A percentile compares a stretch with the other conserved stretches of the same genome.
These are phyloP conservation scores for Rhynchomys soricoides DNA, from an alignment of 2,113 vertebrate genomes.

Conservation along the genomic window DNA sequence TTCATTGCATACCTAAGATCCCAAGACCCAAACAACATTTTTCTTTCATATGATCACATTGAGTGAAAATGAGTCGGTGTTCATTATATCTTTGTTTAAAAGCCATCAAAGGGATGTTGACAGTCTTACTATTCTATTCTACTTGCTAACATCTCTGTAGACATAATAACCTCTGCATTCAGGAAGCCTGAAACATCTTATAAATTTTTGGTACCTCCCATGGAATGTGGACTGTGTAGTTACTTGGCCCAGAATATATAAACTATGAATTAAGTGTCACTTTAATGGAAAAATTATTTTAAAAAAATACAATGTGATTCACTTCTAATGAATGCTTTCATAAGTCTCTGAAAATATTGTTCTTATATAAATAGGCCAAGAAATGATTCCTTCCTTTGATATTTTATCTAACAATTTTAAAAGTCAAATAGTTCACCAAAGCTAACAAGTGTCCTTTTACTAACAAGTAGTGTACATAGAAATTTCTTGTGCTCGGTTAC, in stretches of 20 bases:
- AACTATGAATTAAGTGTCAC: constrained; percentile 78
- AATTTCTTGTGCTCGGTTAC: constrained; percentile 46
- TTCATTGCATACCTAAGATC: constrained; percentile 44
- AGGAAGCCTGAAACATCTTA: constrained; percentile 63
- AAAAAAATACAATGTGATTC: constrained; percentile 78
- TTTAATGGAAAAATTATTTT: constrained; percentile 80
- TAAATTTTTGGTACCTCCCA: constrained; percentile 58
- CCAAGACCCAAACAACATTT: constrained; percentile 75
- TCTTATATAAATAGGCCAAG: constrained; percentile 70
- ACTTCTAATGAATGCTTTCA: constrained; percentile 80
- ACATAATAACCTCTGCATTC: constrained; percentile 67
- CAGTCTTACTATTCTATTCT: constrained; percentile 48
- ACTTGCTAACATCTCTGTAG: constrained; percentile 47
- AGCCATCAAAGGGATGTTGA: constrained; percentile 66
- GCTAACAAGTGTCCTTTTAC: constrained; percentile 61
- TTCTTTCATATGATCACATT: constrained; percentile 68
- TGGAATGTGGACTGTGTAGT: constrained; percentile 74
- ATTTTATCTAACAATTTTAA: constrained; percentile 71
- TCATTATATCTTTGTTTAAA: constrained; percentile 72
- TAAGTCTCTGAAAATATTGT: constrained; percentile 65
- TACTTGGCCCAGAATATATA: constrained; percentile 71
- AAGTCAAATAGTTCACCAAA: constrained; percentile 71
- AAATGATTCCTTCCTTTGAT: constrained; percentile 62
- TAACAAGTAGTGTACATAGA: constrained; percentile 34
- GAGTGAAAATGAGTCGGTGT: constrained; percentile 62